Conservation (phyloP, 1,140 invertebrate species). For the Cephus cinctus region DNA sequence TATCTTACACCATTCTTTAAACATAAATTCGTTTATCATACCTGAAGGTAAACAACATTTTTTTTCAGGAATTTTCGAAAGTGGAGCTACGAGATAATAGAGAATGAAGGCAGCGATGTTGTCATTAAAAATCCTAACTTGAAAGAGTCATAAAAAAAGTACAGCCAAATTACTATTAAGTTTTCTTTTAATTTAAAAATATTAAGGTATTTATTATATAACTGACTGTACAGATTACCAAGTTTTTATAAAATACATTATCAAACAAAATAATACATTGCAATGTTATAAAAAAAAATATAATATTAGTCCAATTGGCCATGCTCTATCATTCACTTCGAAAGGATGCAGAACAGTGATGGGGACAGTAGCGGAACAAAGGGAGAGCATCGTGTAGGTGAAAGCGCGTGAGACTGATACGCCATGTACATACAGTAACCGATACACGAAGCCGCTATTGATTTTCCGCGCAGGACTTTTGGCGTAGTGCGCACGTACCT, state of each 20-base stretch:
- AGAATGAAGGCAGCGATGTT: conserved; percentile 47
- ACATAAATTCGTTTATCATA: neutral
- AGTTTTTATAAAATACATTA: neutral
- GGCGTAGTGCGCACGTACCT: conserved; percentile 37
- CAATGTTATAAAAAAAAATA: neutral
- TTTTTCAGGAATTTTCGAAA: conserved; percentile 43
- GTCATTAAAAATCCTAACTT: conserved; percentile 30
- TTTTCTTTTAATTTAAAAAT: neutral
- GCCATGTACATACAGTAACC: conserved; percentile 23
- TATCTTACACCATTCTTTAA: neutral
- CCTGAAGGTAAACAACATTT: neutral
- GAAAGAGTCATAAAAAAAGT: conserved; percentile 19
- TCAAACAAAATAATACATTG: neutral
- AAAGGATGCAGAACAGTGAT: neutral
- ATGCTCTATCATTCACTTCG: neutral
- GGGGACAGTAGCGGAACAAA: neutral
- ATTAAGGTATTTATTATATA: neutral
- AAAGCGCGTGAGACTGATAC: conserved; percentile 23
- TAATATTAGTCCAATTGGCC: conserved; percentile 9
- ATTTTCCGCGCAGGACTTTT: conserved; percentile 40
- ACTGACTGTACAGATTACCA: neutral
- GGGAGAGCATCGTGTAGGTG: conserved; percentile 16
- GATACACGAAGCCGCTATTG: conserved; percentile 34
- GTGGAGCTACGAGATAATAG: conserved; percentile 47
- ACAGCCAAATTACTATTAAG: neutral